phyloP scores from a whole-genome alignment of 2,888 invertebrate species.

The Andrena fulva region DNA sequence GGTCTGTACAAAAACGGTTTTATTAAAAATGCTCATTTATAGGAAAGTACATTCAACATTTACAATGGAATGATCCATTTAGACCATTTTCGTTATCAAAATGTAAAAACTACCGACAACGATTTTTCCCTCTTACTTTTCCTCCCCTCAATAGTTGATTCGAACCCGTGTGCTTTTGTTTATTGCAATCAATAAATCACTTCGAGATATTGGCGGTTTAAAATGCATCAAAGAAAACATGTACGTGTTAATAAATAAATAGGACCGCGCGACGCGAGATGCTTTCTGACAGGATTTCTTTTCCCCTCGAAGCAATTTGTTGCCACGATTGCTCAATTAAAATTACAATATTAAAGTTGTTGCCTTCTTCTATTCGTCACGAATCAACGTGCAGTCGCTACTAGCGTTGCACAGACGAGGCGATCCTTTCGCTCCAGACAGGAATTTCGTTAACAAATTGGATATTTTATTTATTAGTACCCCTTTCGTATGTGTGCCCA shows the following conservation, averaged over 20 bases:
- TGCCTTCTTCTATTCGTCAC: neutral
- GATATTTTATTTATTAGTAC: neutral
- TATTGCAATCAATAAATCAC: neutral
- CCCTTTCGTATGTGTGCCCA: slow-evolving; percentile 6
- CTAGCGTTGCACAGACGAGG: neutral
- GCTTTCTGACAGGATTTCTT: neutral
- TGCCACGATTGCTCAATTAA: neutral
- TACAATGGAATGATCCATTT: slow-evolving; percentile 69
- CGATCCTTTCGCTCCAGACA: neutral
- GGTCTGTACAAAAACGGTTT: slow-evolving; percentile 79
- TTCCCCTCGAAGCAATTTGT: neutral
- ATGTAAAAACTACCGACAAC: slow-evolving; percentile 33
- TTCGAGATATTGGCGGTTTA: slow-evolving; percentile 1
- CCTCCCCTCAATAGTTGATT: slow-evolving; percentile 11
- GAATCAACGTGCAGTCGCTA: neutral
- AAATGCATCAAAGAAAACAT: slow-evolving; percentile 44
- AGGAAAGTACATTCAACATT: slow-evolving; percentile 75
- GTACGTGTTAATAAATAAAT: slow-evolving; percentile 49
- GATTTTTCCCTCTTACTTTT: neutral
- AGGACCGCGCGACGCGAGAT: neutral
- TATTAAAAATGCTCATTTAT: slow-evolving; percentile 78
- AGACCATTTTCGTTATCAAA: slow-evolving; percentile 50
- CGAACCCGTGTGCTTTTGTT: slow-evolving; percentile 27
- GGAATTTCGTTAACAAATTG: neutral
- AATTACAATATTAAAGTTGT: slow-evolving; percentile 1